Evolutionary conservation across 1,140 invertebrate species (phyloP).

Genomic region (Drosophila fuyamai): DNA sequence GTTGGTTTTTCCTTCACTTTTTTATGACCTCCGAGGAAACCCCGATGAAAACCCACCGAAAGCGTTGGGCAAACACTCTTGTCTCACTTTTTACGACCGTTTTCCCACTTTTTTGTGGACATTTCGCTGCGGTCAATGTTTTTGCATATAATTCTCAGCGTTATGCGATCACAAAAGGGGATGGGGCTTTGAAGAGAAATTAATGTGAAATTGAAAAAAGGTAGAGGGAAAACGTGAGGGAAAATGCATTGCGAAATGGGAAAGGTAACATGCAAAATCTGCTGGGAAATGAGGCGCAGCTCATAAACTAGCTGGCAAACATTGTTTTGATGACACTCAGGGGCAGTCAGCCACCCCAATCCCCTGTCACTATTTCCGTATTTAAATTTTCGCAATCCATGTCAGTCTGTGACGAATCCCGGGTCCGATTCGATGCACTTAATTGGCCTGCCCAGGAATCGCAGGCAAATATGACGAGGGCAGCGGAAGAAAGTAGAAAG

Average conservation of each 20-base stretch:
- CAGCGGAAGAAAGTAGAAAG: conserved; percentile 58
- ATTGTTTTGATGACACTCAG: conserved; percentile 82
- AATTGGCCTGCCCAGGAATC: conserved; percentile 60
- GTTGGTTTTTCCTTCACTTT: conserved; percentile 54
- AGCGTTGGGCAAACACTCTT: conserved; percentile 44
- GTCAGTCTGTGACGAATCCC: conserved; percentile 67
- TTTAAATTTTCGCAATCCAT: conserved; percentile 76
- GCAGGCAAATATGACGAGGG: conserved; percentile 11
- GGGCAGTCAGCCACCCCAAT: conserved; percentile 49
- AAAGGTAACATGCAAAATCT: conserved; percentile 54
- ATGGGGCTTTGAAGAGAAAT: conserved; percentile 70
- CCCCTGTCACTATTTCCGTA: conserved; percentile 27
- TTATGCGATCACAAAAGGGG: conserved; percentile 32
- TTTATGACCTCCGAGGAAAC: conserved; percentile 63
- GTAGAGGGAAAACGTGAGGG: conserved; percentile 12
- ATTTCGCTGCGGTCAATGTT: conserved; percentile 67
- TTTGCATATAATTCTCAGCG: conserved; percentile 52
- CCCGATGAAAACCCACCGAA: conserved; percentile 19
- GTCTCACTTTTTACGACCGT: conserved; percentile 64
- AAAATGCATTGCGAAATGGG: conserved; percentile 26
- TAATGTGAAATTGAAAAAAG: conserved; percentile 79
- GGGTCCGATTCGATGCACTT: conserved; percentile 71
- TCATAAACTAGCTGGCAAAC: conserved; percentile 79
- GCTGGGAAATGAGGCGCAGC: conserved; percentile 61
- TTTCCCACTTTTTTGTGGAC: conserved; percentile 68